Evolutionary conservation across 2,888 invertebrate genomes (phyloP), one percentile per base, ranked within the genome.

Genomic region (Rotaria macrura): DNA sequence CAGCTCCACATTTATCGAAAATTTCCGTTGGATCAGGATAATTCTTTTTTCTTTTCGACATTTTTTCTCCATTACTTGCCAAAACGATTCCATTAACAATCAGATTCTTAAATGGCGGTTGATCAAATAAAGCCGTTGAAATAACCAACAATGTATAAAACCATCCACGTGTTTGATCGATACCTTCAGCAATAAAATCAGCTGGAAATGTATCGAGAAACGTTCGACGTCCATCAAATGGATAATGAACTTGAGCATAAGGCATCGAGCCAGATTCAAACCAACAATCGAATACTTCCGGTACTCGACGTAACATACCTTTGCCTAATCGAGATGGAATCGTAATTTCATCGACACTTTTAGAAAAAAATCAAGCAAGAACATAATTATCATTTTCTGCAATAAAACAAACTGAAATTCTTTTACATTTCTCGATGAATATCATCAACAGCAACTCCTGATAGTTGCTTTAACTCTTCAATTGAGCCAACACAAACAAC

Each of bases 201-300:
- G 99, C 99, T 0, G 99, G 99, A 90, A 99, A 99, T 87, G 93
- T 93, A 65, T 94, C 94, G 87, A 95, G 94, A 90, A 97, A 97
- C 86, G 95, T 94, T 89, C 94, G 94, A 87, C 92, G 92, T 88
- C 94, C 10, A 7, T 85, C 86, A 40, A 86, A 86, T 40, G 86
- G 86, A 84, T 83, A 87, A 55, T 91, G 91, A 2, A 88, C 88
- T 88, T 91, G 90, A 34, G 91, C 98, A 89, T 97, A 99, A 0
- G 99, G 99, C 99, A 99, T 99, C 38, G 96, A 96, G 9, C 99
- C 98, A 0, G 97, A 97, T 91, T 99, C 99, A 91, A 99, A 99
- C 99, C 99, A 99, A 90, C 99, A 99, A 91, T 99, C 99, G 91
- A 99, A 99, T 0, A 99, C 98, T 91, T 98, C 97, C 0, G 94